Percentiles rank a stretch among this genome's conserved stretches.
These are phyloP conservation scores for Heliocidaris tuberculata DNA, from an alignment of 35 echinoderm and acorn worm species.

Conservation along the genomic window DNA sequence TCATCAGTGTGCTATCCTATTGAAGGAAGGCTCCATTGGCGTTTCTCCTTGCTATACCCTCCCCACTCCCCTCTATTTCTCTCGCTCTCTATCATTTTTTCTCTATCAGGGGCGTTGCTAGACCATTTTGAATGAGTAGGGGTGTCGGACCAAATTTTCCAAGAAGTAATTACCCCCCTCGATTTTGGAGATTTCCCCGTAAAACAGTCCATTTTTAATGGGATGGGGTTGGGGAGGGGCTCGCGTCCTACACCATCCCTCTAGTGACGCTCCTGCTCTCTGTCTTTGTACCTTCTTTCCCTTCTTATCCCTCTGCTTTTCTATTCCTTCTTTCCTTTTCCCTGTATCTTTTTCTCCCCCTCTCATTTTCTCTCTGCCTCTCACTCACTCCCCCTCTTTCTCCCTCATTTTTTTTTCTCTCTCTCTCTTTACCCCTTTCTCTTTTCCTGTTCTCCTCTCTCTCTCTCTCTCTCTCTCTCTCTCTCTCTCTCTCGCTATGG, in stretches of 20 bases:
- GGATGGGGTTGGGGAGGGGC: no score
- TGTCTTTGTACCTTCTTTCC: not conserved
- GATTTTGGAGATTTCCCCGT: no score
- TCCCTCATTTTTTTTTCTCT: not conserved
- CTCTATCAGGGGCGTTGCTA: no score
- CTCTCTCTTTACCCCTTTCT: no score
- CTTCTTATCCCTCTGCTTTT: not conserved
- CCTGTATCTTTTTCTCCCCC: not conserved
- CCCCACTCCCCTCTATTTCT: not conserved
- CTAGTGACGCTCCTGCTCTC: not conserved
- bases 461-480: not conserved
- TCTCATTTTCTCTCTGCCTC: not conserved
- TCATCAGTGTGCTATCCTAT: not conserved
- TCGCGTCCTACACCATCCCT: no score
- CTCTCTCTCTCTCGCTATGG: not conserved
- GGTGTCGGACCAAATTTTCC: no score
- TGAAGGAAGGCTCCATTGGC: not conserved
- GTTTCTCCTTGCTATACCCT: not conserved
- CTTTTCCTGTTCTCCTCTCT: not conserved
- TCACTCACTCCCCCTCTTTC: not conserved
- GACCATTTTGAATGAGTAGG: no score
- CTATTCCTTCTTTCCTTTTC: not conserved
- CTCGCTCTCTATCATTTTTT: not conserved
- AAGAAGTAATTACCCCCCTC: no score
- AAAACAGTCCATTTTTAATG: no score